Base-by-base conservation (phyloP, 2,888 invertebrate species). In the Hydropsyche betteni region DNA sequence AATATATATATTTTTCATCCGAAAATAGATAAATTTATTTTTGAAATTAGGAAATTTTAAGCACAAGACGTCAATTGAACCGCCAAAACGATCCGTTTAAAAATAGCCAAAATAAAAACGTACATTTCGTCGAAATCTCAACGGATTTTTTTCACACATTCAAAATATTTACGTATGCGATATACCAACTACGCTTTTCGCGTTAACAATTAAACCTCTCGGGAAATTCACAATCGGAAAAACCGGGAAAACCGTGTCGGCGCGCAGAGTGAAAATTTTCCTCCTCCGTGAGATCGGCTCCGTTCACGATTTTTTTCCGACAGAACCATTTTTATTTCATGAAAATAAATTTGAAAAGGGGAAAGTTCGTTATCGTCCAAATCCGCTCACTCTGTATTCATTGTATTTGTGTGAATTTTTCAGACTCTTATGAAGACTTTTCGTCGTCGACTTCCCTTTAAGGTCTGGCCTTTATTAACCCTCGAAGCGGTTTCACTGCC, bases 351-450 rank as follows among this genome's bases (percentile, higher is more conserved):
- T 44, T 44, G 6, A 6, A 8, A 44, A 44, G 10, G 44, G 44
- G 44, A 44, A 44, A 44, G 44, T 44, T 44, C 44, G 44, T 44
- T 10, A 44, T 8, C 44, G 44, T 44, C 6, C 12, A 4, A 5
- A 55, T 55, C 8, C 51, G 24, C 14, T n/a, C 34, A 69, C 12
- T 10, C 16, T 69, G 50, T 69, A 4, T 38, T 68, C 36, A 68
- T 44, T 68, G 69, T 69, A 34, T 76, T 69, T 79, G 74, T 79
- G 73, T 75, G 69, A 75, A 74, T 83, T 84, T 90, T 90, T 88
- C 90, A 90, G 91, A 90, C 87, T 90, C 90, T 86, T 90, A 88
- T 88, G 90, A 91, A 88, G 90, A 90, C 87, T 90, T 89, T 88
- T 91, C 91, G 84, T 91, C 91, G 85, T 91, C 91, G 85, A 91